Evolutionary conservation across 1,140 invertebrate genomes (phyloP).

Genomic region (Teleogryllus occipitalis): DNA sequence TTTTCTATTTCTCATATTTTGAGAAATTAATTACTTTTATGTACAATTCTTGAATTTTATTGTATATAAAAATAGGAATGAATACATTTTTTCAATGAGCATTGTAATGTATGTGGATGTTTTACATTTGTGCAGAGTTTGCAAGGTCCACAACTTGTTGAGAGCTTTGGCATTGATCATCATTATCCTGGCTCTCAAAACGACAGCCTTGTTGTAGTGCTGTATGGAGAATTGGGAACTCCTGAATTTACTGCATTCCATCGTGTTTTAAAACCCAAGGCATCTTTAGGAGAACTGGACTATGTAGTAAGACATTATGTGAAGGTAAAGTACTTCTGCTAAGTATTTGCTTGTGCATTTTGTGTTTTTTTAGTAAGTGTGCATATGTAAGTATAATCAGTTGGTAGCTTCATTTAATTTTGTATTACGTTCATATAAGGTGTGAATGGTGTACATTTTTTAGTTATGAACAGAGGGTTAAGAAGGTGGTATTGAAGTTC

Average conservation of each 20-base stretch:
- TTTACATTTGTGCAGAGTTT: conserved; percentile 12
- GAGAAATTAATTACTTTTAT: too few relatives aligned
- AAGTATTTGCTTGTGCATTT: not conserved
- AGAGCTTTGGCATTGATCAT: conserved; percentile 76
- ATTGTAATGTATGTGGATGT: too few relatives aligned
- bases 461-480: too few relatives aligned
- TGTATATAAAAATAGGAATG: too few relatives aligned
- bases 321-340: conserved; percentile 42
- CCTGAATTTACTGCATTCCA: conserved; percentile 66
- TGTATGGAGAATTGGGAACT: conserved; percentile 83
- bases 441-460: too few relatives aligned
- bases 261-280: conserved; percentile 55
- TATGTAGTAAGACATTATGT: conserved; percentile 84
- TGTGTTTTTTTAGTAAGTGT: not conserved
- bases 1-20: too few relatives aligned
- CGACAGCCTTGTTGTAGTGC: conserved; percentile 54
- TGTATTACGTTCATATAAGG: too few relatives aligned
- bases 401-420: too few relatives aligned
- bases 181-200: conserved; percentile 68
- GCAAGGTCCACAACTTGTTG: conserved; percentile 31
- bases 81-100: too few relatives aligned
- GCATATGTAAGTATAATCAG: too few relatives aligned
- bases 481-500: too few relatives aligned
- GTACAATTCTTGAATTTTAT: too few relatives aligned
- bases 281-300: conserved; percentile 60